Conservation (phyloP, 1,140 invertebrate species). For the Drosophila busckii region DNA sequence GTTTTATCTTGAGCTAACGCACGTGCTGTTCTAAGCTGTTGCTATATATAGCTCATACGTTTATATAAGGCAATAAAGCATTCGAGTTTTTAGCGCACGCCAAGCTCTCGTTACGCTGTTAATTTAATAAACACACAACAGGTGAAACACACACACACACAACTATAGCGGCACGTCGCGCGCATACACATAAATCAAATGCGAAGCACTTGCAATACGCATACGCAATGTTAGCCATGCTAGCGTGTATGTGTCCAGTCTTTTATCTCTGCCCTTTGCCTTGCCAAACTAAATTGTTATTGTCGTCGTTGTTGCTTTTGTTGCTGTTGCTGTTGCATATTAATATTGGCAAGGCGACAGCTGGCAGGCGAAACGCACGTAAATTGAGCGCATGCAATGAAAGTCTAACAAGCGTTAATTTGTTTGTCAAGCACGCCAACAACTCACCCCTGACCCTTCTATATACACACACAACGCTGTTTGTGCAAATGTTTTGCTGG, state of each 20-base stretch:
- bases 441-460: conserved; percentile 11
- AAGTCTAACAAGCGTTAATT: conserved; percentile 72
- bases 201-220: no score
- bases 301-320: neutral
- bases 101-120: conserved; percentile 61
- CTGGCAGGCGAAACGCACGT: conserved; percentile 32
- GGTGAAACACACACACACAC: conserved; percentile 38
- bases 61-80: no score
- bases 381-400: conserved; percentile 64
- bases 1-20: conserved; percentile 30
- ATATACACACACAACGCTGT: neutral
- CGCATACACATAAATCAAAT: conserved; percentile 70
- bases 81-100: neutral
- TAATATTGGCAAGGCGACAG: conserved; percentile 34
- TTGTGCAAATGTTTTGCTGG: conserved; percentile 4
- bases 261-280: no score
- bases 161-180: conserved; percentile 62
- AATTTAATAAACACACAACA: conserved; percentile 69
- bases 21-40: conserved; percentile 28
- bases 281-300: neutral
- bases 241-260: no score
- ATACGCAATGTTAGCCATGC: no score
- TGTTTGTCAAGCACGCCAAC: conserved; percentile 52
- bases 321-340: neutral
- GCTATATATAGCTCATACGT: neutral